These are phyloP conservation scores for Hydroisotoma schaefferi DNA, from an alignment of 2,888 invertebrate genomes.

Conservation along the genomic window DNA sequence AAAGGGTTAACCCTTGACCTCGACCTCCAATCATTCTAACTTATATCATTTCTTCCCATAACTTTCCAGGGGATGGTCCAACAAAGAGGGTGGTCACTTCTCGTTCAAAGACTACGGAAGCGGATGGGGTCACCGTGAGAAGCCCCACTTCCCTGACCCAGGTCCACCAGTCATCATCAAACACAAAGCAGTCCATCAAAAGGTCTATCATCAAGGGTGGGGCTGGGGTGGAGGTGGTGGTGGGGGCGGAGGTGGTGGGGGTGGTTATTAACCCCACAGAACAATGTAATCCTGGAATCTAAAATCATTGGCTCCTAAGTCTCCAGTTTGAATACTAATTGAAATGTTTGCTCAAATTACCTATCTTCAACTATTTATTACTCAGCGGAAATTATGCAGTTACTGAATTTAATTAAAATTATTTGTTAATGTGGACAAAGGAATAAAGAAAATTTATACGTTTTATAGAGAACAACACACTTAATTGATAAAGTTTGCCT, in stretches of 20 bases:
- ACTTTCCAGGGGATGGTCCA: slow-evolving; percentile 27
- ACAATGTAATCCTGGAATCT: too few species aligned
- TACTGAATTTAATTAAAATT: too few species aligned
- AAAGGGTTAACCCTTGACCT: background rate
- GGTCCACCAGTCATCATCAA: slow-evolving; percentile 34
- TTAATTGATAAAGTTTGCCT: too few species aligned
- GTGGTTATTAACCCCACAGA: background rate
- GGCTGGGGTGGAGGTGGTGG: slow-evolving; percentile 1
- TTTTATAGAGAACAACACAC: too few species aligned
- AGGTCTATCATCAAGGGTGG: slow-evolving; percentile 18
- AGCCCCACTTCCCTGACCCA: slow-evolving; percentile 33
- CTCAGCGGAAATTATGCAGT: too few species aligned
- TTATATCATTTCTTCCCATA: background rate
- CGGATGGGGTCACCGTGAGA: slow-evolving; percentile 30
- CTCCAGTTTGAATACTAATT: too few species aligned
- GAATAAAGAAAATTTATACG: too few species aligned
- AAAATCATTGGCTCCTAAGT: too few species aligned
- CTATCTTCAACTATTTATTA: too few species aligned
- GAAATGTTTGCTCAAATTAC: too few species aligned
- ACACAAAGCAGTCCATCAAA: slow-evolving; percentile 25
- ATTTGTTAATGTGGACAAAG: too few species aligned
- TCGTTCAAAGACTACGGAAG: slow-evolving; percentile 28
- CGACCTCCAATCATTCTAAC: background rate
- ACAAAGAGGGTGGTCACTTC: slow-evolving; percentile 23
- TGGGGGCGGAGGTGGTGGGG: slow-evolving; percentile 1